Conservation (phyloP, 35 echinoderm and acorn worm genomes). For the Stichopus chloronotus region DNA sequence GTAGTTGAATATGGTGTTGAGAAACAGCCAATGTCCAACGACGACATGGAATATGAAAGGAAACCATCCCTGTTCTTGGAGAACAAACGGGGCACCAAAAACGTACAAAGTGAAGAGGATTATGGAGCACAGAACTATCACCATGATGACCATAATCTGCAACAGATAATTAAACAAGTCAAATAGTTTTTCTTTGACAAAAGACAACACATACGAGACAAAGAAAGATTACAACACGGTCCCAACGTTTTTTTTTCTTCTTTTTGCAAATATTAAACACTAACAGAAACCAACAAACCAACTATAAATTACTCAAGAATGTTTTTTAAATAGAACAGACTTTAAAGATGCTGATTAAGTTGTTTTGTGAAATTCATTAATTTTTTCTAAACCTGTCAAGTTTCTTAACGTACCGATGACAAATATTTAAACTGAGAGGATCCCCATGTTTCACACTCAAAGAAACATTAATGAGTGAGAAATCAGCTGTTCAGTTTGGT, state of each 20-base stretch:
- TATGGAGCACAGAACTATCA: slow-evolving; percentile 57
- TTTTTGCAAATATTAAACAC: too few relatives aligned
- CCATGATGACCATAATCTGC: slow-evolving; percentile 86
- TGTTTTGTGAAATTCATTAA: too few relatives aligned
- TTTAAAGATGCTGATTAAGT: too few relatives aligned
- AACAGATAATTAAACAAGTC: not conserved
- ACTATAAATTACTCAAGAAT: not conserved
- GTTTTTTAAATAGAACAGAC: not conserved
- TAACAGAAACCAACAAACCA: not conserved
- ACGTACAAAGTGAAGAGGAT: slow-evolving; percentile 70
- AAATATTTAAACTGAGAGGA: too few relatives aligned
- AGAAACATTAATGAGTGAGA: too few relatives aligned
- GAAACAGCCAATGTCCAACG: slow-evolving; percentile 86
- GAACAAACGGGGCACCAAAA: slow-evolving; percentile 53
- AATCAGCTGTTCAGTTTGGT: too few relatives aligned
- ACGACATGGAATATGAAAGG: slow-evolving; percentile 69
- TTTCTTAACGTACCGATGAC: too few relatives aligned
- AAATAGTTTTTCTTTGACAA: not conserved
- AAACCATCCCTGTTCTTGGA: slow-evolving; percentile 8
- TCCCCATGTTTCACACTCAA: too few relatives aligned
- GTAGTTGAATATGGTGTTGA: slow-evolving; percentile 90
- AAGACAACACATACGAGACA: not conserved
- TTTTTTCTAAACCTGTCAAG: too few relatives aligned
- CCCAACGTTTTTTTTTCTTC: too few relatives aligned
- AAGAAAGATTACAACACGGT: not conserved